Percentiles rank a stretch among this genome's conserved stretches.
phyloP scores from a whole-genome alignment of 2,113 vertebrate genomes.

The Myanophis thanlyinensis region DNA sequence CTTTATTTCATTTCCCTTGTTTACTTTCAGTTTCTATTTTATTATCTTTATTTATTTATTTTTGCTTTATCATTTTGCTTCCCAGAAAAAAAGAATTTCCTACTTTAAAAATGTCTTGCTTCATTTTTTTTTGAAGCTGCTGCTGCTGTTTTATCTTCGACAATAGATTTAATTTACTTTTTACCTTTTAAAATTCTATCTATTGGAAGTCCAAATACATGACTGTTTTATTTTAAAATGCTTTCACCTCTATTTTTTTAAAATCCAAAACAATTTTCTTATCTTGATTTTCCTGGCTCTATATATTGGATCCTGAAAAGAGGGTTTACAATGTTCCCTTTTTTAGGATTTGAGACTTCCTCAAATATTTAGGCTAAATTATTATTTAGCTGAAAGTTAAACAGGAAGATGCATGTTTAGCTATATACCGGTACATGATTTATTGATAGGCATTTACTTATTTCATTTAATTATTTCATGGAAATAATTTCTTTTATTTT shows the following conservation, averaged over 20 bases:
- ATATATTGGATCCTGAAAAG: neutral
- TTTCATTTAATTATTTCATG: neutral
- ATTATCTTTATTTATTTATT: neutral
- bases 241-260: neutral
- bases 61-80: neutral
- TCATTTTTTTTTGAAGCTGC: neutral
- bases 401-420: neutral
- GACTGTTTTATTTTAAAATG: neutral
- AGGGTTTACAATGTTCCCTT: neutral
- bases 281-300: neutral
- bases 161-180: neutral
- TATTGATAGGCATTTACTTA: neutral
- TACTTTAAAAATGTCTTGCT: neutral
- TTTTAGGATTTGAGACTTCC: neutral
- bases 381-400: neutral
- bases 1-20: neutral
- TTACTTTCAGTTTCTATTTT: neutral
- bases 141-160: neutral
- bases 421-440: neutral
- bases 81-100: neutral
- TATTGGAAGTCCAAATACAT: neutral
- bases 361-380: neutral
- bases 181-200: neutral
- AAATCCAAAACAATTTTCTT: neutral
- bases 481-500: neutral